Percentiles rank a stretch among this genome's conserved stretches.
Conservation (phyloP, 2,888 invertebrate genomes). For the Zaprionus bogoriensis region DNA sequence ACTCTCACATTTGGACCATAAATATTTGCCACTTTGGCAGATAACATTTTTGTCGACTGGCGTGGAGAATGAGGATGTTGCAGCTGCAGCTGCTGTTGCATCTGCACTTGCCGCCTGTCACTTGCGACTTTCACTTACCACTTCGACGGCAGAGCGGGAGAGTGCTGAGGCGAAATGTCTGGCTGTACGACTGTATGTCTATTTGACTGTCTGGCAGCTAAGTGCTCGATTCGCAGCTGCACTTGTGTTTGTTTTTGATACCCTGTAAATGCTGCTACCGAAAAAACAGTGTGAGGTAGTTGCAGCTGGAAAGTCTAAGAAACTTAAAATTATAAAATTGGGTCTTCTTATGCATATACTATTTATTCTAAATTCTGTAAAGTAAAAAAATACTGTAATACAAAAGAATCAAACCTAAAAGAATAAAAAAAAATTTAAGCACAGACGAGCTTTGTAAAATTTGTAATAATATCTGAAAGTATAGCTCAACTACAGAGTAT, state of each 20-base stretch:
- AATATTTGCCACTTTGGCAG: conserved; percentile 53
- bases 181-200: not conserved
- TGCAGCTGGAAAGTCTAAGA: too few species aligned
- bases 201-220: conserved; percentile 6
- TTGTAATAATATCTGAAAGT: too few species aligned
- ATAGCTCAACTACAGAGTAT: conserved; percentile 21
- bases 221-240: conserved; percentile 23
- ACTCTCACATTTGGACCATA: conserved; percentile 29
- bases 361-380: too few species aligned
- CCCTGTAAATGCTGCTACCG: conserved; percentile 14
- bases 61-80: conserved; percentile 19
- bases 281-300: too few species aligned
- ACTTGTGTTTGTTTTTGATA: conserved; percentile 12
- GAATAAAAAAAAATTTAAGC: too few species aligned
- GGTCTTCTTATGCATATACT: too few species aligned
- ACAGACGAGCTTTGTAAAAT: too few species aligned
- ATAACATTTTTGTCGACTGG: conserved; percentile 53
- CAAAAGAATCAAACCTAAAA: too few species aligned
- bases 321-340: too few species aligned
- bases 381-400: too few species aligned
- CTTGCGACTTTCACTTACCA: conserved; percentile 26
- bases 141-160: not conserved
- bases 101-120: conserved; percentile 41
- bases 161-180: conserved; percentile 6
- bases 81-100: conserved; percentile 3